A percentile compares a stretch with the other conserved stretches of the same genome.
Evolutionary conservation across 1,140 invertebrate genomes (phyloP).

Genomic region (Planococcus citri): DNA sequence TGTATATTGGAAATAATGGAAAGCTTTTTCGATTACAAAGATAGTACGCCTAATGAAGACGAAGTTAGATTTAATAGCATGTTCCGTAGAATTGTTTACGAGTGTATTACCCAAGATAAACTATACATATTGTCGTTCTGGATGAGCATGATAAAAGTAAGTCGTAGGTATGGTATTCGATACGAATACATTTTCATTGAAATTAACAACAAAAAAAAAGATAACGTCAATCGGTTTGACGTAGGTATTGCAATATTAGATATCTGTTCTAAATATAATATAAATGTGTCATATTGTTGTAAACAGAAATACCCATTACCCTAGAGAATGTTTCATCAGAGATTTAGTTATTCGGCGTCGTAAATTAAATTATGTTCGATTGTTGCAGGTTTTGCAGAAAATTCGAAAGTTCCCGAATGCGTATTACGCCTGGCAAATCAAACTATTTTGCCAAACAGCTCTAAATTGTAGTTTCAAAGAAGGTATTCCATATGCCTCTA

Average conservation of each 20-base stretch:
- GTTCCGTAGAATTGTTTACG: constrained; percentile 64
- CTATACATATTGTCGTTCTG: constrained; percentile 62
- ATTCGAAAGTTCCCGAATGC: neutral
- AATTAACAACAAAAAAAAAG: too few species aligned
- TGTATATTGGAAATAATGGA: constrained; percentile 43
- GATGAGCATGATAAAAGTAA: constrained; percentile 53
- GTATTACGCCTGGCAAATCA: constrained; percentile 5
- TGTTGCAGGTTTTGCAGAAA: neutral
- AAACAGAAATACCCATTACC: neutral
- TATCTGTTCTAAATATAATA: neutral
- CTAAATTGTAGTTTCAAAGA: neutral
- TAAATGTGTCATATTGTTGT: too few species aligned
- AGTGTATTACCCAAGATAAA: constrained; percentile 76
- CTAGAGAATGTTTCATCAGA: neutral
- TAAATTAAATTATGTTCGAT: neutral
- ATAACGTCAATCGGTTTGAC: neutral
- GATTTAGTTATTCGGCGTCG: neutral
- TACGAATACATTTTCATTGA: too few species aligned
- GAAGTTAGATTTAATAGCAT: constrained; percentile 47
- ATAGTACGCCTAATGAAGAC: constrained; percentile 11
- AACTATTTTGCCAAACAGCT: constrained; percentile 3
- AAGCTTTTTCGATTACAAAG: constrained; percentile 41
- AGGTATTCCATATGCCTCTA: neutral
- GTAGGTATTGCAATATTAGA: neutral
- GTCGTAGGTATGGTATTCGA: constrained; percentile 25